These are phyloP conservation scores for Andrena bucephala DNA, from an alignment of 2,888 invertebrate genomes.

Conservation along the genomic window DNA sequence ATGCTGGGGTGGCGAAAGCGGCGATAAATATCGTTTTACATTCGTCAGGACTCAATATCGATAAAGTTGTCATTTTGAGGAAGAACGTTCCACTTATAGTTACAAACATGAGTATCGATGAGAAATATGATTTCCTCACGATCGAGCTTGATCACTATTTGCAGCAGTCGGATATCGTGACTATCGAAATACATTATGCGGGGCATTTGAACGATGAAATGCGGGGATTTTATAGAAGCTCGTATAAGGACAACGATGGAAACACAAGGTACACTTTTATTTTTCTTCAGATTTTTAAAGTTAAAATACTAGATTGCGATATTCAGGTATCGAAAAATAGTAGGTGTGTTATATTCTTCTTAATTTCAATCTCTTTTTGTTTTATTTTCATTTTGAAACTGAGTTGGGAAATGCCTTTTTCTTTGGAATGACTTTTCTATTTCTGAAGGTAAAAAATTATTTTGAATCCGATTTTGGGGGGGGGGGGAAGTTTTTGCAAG, in stretches of 20 bases:
- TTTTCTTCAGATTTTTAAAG: too few species aligned
- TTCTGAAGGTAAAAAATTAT: too few species aligned
- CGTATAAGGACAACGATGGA: slow-evolving; percentile 85
- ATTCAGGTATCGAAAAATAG: too few species aligned
- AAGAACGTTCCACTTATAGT: not conserved
- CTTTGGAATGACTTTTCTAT: too few species aligned
- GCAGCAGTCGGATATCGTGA: slow-evolving; percentile 83
- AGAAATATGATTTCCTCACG: slow-evolving; percentile 85
- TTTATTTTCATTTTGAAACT: too few species aligned
- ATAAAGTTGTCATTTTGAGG: slow-evolving; percentile 2
- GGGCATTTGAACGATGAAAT: slow-evolving; percentile 87
- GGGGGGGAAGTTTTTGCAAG: too few species aligned
- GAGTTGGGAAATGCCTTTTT: too few species aligned
- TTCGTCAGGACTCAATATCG: slow-evolving; percentile 32
- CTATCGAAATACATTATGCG: slow-evolving; percentile 86
- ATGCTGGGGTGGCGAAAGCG: slow-evolving; percentile 42
- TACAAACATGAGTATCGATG: not conserved
- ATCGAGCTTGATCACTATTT: slow-evolving; percentile 85
- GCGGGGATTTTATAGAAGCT: slow-evolving; percentile 88
- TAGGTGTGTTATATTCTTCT: too few species aligned
- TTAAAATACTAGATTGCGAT: too few species aligned
- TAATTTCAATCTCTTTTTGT: too few species aligned
- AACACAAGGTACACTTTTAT: slow-evolving; percentile 85
- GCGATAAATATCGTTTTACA: slow-evolving; percentile 75
- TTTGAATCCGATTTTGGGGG: too few species aligned